Conservation (phyloP, 2,888 invertebrate genomes). For the Cephus nigrinus region DNA sequence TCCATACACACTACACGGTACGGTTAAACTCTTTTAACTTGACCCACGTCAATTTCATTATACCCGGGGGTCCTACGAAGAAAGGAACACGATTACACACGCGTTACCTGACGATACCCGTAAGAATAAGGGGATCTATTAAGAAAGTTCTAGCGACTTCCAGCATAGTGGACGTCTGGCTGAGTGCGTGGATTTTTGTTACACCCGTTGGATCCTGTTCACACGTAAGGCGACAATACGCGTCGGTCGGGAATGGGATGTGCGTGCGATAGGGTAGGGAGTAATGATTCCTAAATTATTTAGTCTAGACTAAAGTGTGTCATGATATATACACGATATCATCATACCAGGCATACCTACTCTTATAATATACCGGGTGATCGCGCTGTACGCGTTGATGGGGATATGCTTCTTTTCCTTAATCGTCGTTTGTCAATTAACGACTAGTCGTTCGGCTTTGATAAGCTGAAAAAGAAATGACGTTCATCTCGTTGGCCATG, state of each 20-base stretch:
- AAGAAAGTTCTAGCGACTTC: not conserved
- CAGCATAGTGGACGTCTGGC: not conserved
- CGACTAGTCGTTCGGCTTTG: not conserved
- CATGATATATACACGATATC: not conserved
- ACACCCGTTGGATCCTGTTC: constrained; percentile 35
- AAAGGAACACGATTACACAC: not conserved
- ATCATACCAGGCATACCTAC: not conserved
- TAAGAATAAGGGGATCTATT: not conserved
- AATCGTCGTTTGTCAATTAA: not conserved
- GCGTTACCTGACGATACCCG: not conserved
- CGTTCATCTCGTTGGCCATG: not conserved
- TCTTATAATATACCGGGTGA: not conserved
- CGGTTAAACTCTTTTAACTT: not conserved
- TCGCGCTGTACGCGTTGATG: not conserved
- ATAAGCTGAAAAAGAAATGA: not conserved
- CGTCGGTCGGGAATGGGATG: constrained; percentile 27
- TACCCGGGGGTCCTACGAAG: not conserved
- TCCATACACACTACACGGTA: not conserved
- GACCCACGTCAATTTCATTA: not conserved
- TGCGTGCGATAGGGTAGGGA: constrained; percentile 39
- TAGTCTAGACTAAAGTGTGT: constrained; percentile 29
- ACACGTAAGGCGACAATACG: constrained; percentile 28
- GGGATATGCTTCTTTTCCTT: not conserved
- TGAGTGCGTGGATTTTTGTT: not conserved
- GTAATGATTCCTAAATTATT: constrained; percentile 49